Base-by-base conservation (phyloP, 2,888 invertebrate species). In the Coleophora flavipennella region DNA sequence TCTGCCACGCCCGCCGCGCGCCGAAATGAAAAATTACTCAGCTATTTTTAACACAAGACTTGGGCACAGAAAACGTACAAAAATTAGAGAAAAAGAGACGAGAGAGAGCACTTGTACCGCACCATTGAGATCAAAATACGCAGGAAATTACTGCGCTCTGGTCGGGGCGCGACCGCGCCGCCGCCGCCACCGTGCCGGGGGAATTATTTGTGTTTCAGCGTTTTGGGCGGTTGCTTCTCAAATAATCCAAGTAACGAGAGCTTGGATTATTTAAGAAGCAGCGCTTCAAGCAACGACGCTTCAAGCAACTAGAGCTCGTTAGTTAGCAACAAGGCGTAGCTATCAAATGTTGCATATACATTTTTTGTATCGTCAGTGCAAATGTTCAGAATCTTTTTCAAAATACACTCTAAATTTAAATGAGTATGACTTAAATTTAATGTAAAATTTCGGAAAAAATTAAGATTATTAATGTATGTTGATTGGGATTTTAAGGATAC, bases 41-140 rank as follows among this genome's bases (percentile, higher is more conserved):
- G 77, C 73, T 81, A 83, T 81, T 83, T 83, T 80, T 78, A 81
- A 80, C 78, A 73, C 72, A 71, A 77, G 67, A 71, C 69, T 67
- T 66, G 74, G 68, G 77, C 72, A 71, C 69, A 75, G 77, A 80
- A 80, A 80, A 78, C 81, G 80, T 81, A 80, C 77, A 80, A 81
- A 81, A 83, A 81, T 80, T 79, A 78, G 80, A 78, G 75, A 76
- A 78, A 79, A 73, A 77, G 78, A 29, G 29, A 11, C 10, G 29
- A 29, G n/a, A 72, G 72, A 74, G 79, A 72, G 70, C 78, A 80
- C 80, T 83, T 81, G 80, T 78, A 63, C 70, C 79, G 83, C 81
- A 67, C 80, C 81, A 83, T 84, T 83, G 80, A 79, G 79, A 78
- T 81, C 80, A 77, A 83, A 83, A 83, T 76, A 75, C 73, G 78